phyloP scores from a whole-genome alignment of 2,113 vertebrate species.

The Pontoporia blainvillei region DNA sequence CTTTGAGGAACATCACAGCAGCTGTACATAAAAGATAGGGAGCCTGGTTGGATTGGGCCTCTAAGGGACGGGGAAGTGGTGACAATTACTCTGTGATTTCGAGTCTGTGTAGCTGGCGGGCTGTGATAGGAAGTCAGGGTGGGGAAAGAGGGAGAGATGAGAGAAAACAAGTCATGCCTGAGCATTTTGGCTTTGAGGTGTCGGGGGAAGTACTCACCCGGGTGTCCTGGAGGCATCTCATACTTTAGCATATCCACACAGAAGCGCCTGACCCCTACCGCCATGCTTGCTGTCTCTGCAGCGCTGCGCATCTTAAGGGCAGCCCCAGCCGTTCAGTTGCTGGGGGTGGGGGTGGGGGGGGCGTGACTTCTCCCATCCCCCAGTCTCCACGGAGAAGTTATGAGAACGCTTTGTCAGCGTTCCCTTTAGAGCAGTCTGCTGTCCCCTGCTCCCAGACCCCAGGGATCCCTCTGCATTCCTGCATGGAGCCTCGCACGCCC shows the following conservation, averaged over 20 bases:
- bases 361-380: background rate
- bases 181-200: background rate
- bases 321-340: background rate
- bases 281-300: background rate
- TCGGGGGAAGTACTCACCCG: background rate
- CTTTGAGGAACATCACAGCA: background rate
- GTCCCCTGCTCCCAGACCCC: background rate
- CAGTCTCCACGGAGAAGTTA: background rate
- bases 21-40: too few species aligned
- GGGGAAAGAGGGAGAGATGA: background rate
- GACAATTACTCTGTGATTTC: background rate
- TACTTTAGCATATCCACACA: background rate
- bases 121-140: background rate
- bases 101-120: background rate
- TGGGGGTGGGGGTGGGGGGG: too few species aligned
- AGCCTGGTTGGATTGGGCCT: background rate
- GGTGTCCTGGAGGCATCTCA: background rate
- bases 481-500: accelerated
- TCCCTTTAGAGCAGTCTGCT: background rate
- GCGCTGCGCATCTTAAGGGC: too few species aligned
- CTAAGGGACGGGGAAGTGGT: background rate
- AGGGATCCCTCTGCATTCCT: too few species aligned
- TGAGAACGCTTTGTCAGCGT: background rate
- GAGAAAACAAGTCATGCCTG: too few species aligned
- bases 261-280: too few species aligned